These are phyloP conservation scores for Augiades crinisus DNA, from an alignment of 2,888 invertebrate species.

Conservation along the genomic window DNA sequence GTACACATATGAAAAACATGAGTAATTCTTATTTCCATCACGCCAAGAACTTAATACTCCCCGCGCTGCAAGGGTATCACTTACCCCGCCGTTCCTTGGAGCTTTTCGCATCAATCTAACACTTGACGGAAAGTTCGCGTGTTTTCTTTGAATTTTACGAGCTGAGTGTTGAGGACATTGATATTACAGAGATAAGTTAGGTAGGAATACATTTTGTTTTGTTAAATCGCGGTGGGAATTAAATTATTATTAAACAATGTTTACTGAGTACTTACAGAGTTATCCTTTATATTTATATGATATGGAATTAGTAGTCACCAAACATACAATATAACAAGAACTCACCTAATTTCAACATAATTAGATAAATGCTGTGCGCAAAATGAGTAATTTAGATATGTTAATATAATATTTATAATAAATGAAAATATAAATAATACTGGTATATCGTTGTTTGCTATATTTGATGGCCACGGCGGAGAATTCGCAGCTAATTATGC, in stretches of 20 bases:
- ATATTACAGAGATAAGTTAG: background rate
- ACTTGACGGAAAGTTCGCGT: slow-evolving; percentile 8
- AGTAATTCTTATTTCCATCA: slow-evolving; percentile 6
- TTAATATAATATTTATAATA: too few relatives aligned
- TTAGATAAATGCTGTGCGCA: too few relatives aligned
- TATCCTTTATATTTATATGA: too few relatives aligned
- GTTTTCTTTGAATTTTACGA: slow-evolving; percentile 3
- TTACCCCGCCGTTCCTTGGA: slow-evolving; percentile 2
- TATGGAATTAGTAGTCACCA: too few relatives aligned
- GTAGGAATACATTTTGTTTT: background rate
- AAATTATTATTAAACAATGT: too few relatives aligned
- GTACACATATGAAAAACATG: background rate
- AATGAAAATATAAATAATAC: slow-evolving; percentile 92
- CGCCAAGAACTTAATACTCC: slow-evolving; percentile 3
- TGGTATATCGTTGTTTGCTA: slow-evolving; percentile 93
- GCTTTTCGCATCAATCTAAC: slow-evolving; percentile 9
- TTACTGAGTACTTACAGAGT: too few relatives aligned
- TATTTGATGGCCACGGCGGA: slow-evolving; percentile 98
- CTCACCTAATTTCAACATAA: too few relatives aligned
- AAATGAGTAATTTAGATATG: too few relatives aligned
- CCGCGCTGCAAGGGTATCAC: slow-evolving; percentile 1
- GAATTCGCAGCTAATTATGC: slow-evolving; percentile 97
- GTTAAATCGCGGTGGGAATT: too few relatives aligned
- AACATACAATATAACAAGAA: too few relatives aligned
- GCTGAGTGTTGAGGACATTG: background rate